These are phyloP conservation scores for Chelonia mydas DNA, from an alignment of 2,797 vertebrate genomes.

Conservation along the genomic window DNA sequence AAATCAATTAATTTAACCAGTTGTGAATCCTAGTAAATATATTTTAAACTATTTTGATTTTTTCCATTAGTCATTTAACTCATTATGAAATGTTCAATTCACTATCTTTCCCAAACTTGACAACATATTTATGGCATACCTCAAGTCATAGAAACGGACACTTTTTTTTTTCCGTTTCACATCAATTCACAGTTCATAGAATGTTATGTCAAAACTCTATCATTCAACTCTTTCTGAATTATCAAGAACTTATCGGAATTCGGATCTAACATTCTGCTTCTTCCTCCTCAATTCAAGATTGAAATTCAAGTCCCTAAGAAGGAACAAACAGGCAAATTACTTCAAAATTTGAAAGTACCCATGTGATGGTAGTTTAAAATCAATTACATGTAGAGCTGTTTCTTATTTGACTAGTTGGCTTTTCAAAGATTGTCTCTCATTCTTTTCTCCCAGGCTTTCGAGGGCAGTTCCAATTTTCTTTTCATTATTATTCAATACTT, in stretches of 20 bases:
- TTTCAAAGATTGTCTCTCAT: neutral
- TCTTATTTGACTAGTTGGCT: neutral
- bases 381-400: neutral
- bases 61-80: neutral
- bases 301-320: neutral
- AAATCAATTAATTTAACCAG: neutral
- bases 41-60: neutral
- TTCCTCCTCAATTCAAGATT: neutral
- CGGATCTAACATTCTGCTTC: neutral
- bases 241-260: neutral
- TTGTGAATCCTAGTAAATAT: fast-evolving
- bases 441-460: neutral
- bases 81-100: too few species aligned
- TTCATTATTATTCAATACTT: neutral
- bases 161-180: neutral
- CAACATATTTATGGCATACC: too few species aligned
- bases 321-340: neutral
- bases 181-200: neutral
- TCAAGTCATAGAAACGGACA: neutral
- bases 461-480: neutral
- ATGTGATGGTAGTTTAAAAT: neutral
- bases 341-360: neutral
- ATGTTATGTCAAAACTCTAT: neutral
- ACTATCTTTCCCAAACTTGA: too few species aligned
- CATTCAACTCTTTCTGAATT: neutral